Conservation (phyloP, 2,888 invertebrate genomes). For the Napeogenes sylphis region DNA sequence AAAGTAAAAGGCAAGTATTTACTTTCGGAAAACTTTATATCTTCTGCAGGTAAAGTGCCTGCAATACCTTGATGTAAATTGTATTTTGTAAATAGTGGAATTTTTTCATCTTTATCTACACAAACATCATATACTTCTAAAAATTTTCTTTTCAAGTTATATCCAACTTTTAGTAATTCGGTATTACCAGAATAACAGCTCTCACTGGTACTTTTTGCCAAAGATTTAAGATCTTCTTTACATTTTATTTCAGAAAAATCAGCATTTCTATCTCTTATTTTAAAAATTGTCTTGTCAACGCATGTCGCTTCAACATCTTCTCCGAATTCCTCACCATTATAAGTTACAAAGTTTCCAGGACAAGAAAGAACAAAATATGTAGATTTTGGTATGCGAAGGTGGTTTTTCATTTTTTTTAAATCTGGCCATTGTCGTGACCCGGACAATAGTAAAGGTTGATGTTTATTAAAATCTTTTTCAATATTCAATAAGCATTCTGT, state of each 20-base stretch:
- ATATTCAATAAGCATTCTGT: slow-evolving; percentile 49
- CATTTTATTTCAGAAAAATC: slow-evolving; percentile 45
- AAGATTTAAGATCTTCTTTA: slow-evolving; percentile 33
- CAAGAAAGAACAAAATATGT: slow-evolving; percentile 40
- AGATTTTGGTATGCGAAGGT: slow-evolving; percentile 37
- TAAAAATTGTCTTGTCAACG: slow-evolving; percentile 35
- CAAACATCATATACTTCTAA: slow-evolving; percentile 47
- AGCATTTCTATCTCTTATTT: slow-evolving; percentile 31
- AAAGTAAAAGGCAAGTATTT: slow-evolving; percentile 29
- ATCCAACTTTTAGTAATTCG: slow-evolving; percentile 42
- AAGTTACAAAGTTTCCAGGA: slow-evolving; percentile 35
- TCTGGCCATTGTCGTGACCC: slow-evolving; percentile 26
- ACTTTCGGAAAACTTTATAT: slow-evolving; percentile 13
- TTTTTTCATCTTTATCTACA: slow-evolving; percentile 36
- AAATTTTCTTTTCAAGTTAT: slow-evolving; percentile 25
- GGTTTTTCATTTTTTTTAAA: slow-evolving; percentile 26
- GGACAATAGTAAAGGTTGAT: slow-evolving; percentile 40
- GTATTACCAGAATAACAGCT: slow-evolving; percentile 36
- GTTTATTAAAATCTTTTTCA: slow-evolving; percentile 33
- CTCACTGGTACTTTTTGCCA: slow-evolving; percentile 27
- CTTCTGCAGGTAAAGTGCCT: slow-evolving; percentile 21
- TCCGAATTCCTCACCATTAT: slow-evolving; percentile 27
- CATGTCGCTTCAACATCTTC: slow-evolving; percentile 35
- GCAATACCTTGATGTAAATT: slow-evolving; percentile 27
- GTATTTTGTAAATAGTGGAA: slow-evolving; percentile 42